phyloP scores from a whole-genome alignment of 2,797 vertebrate genomes.

The Cossypha polioptera region DNA sequence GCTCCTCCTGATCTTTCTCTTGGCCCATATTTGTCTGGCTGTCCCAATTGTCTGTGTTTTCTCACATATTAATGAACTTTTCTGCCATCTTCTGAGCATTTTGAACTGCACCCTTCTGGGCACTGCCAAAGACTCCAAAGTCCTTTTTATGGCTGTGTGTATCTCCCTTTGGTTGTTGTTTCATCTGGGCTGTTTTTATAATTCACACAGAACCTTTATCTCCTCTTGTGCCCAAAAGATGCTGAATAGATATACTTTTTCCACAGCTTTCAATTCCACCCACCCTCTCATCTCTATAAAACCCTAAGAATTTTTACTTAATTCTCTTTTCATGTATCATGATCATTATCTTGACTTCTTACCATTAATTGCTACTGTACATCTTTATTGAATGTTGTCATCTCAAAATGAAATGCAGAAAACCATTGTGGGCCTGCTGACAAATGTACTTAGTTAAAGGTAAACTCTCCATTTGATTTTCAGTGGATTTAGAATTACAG shows the following conservation, averaged over 20 bases:
- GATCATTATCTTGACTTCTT: neutral
- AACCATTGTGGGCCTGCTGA: neutral
- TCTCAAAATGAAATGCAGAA: neutral
- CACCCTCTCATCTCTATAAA: neutral
- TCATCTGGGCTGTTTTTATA: neutral
- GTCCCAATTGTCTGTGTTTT: rapidly evolving
- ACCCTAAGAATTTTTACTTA: neutral
- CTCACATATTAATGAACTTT: neutral
- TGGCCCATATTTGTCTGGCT: rapidly evolving
- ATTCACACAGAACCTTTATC: neutral
- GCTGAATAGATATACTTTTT: neutral
- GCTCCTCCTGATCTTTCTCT: neutral
- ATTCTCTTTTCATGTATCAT: neutral
- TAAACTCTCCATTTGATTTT: neutral
- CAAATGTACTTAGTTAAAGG: neutral
- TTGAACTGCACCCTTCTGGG: neutral
- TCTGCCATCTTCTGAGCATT: neutral
- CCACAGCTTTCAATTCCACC: neutral
- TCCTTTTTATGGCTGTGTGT: neutral
- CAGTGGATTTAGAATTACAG: neutral
- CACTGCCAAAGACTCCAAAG: neutral
- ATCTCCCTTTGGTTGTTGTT: neutral
- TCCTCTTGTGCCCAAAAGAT: neutral
- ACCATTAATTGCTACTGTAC: neutral
- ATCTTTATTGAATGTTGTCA: neutral